Conservation (phyloP, 1,140 invertebrate genomes). For the Neoseiulus cucumeris region DNA sequence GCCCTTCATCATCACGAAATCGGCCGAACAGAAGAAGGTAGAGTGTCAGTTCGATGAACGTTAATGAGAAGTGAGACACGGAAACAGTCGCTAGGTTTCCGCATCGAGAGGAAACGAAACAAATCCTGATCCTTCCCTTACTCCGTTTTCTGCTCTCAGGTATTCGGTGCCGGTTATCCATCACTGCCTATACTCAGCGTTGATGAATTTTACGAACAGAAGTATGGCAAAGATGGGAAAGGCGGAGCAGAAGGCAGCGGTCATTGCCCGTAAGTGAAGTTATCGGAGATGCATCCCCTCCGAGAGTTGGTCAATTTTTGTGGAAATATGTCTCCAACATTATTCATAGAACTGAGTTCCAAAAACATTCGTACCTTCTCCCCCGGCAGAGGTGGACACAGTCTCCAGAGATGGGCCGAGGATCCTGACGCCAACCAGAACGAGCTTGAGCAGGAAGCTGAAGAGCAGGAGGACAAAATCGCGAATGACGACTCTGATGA, state of each 20-base stretch:
- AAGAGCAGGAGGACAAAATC: neutral
- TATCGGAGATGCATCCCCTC: no score
- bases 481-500: neutral
- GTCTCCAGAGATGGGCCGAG: conserved; percentile 4
- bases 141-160: neutral
- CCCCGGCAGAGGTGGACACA: neutral
- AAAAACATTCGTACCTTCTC: no score
- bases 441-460: neutral
- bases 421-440: neutral
- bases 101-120: neutral
- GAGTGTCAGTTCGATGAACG: no score
- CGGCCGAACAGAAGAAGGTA: conserved; percentile 1
- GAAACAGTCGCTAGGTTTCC: neutral
- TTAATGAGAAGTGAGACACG: no score
- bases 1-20: neutral
- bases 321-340: no score
- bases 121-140: no score
- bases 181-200: neutral
- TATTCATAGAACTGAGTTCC: no score
- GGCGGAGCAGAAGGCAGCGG: neutral
- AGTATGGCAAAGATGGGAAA: conserved; percentile 3
- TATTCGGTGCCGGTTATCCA: neutral
- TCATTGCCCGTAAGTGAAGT: conserved; percentile 4
- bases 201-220: conserved; percentile 7
- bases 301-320: no score